Evolutionary conservation across 2,797 vertebrate genomes (phyloP).

Genomic region (Varecia variegata): DNA sequence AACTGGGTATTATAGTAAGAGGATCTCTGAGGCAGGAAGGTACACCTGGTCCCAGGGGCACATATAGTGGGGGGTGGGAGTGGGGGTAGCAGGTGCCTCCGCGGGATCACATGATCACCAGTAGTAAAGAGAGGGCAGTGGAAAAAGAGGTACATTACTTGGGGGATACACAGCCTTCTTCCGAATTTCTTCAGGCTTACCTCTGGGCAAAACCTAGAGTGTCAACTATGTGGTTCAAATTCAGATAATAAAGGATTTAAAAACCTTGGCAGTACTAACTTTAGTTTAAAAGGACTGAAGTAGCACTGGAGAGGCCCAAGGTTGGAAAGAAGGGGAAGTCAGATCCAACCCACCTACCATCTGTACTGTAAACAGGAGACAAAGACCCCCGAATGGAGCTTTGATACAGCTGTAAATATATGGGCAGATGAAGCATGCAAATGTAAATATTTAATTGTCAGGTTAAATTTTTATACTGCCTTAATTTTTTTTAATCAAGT

Average conservation of each 20-base stretch:
- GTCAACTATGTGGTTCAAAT: not conserved
- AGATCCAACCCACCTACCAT: too few species aligned
- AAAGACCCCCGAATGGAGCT: not conserved
- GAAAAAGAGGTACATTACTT: not conserved
- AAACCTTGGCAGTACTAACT: not conserved
- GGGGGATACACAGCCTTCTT: not conserved
- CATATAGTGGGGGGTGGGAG: accelerated
- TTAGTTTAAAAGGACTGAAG: not conserved
- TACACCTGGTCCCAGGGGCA: not conserved
- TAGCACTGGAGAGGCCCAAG: not conserved
- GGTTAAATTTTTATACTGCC: not conserved
- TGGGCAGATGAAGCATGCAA: not conserved
- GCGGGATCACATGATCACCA: not conserved
- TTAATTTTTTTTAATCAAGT: not conserved
- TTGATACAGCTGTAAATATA: not conserved
- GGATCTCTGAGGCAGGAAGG: not conserved
- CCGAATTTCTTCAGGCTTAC: not conserved
- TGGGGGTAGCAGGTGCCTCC: too few species aligned
- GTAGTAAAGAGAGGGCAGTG: not conserved
- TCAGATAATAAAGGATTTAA: not conserved
- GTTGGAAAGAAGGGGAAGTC: not conserved
- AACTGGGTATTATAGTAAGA: not conserved
- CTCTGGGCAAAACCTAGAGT: not conserved
- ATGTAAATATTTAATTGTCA: not conserved
- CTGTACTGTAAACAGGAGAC: not conserved